Evolutionary conservation across 2,797 vertebrate genomes (phyloP).

Genomic region (Hyperoplus lanceolatus): DNA sequence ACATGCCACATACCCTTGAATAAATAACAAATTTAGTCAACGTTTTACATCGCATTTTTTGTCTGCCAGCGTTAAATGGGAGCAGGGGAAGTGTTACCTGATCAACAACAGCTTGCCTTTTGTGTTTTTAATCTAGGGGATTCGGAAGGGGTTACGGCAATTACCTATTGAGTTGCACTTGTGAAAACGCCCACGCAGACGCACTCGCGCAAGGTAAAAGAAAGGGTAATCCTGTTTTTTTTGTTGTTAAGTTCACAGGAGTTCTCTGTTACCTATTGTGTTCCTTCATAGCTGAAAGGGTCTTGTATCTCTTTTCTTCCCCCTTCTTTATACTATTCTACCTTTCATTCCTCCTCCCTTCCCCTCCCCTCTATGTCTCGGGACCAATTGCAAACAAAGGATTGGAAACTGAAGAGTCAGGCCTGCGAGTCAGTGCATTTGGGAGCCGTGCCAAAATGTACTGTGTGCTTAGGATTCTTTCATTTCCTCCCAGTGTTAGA

Average conservation of each 20-base stretch:
- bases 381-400: constrained; percentile 40
- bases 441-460: constrained; percentile 30
- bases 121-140: constrained; percentile 51
- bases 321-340: constrained; percentile 2
- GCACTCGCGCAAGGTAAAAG: constrained; percentile 15
- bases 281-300: constrained; percentile 12
- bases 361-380: background rate
- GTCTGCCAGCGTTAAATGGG: constrained; percentile 16
- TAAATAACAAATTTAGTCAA: constrained; percentile 10
- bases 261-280: constrained; percentile 9
- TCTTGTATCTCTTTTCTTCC: background rate
- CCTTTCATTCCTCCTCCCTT: background rate
- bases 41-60: constrained; percentile 10
- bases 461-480: constrained; percentile 13
- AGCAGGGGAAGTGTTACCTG: constrained; percentile 9
- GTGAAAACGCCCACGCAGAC: constrained; percentile 27
- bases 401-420: constrained; percentile 23
- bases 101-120: constrained; percentile 44
- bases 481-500: constrained; percentile 2
- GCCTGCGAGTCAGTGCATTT: constrained; percentile 4
- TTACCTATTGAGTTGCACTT: background rate
- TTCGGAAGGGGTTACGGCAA: constrained; percentile 22
- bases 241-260: constrained; percentile 22
- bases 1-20: background rate
- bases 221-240: constrained; percentile 22